A percentile compares a stretch with the other conserved stretches of the same genome.
These are phyloP conservation scores for Aselliscus stoliczkanus DNA, from an alignment of 2,797 vertebrate genomes.

Conservation along the genomic window DNA sequence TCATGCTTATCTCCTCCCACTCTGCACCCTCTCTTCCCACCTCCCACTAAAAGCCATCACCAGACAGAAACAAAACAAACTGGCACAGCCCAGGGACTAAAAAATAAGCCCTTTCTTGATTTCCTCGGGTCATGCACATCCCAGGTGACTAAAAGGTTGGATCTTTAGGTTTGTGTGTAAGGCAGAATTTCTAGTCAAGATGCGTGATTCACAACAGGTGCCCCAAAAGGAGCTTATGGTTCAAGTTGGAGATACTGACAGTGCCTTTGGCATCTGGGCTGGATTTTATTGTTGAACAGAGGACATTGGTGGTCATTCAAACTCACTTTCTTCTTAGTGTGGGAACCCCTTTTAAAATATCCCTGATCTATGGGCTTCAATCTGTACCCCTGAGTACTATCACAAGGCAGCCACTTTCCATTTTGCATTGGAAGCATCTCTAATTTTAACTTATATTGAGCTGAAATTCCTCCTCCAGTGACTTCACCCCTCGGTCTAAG, in stretches of 20 bases:
- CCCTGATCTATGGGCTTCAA: not conserved
- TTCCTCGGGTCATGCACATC: not conserved
- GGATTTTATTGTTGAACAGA: not conserved
- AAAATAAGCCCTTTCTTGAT: not conserved
- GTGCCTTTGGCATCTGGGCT: not conserved
- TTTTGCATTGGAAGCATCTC: not conserved
- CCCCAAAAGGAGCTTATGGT: not conserved
- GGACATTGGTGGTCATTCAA: not conserved
- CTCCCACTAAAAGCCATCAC: not conserved
- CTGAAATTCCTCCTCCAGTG: not conserved
- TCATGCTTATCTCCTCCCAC: not conserved
- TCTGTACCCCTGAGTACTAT: fast-evolving
- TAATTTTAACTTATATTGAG: not conserved
- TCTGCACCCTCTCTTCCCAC: not conserved
- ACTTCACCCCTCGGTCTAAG: too few relatives aligned
- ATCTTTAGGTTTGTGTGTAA: not conserved
- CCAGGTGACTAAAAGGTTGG: not conserved
- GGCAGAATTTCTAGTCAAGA: not conserved
- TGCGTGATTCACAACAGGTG: not conserved
- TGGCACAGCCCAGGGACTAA: too few relatives aligned
- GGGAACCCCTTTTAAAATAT: not conserved
- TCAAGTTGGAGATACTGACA: not conserved
- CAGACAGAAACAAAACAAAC: not conserved
- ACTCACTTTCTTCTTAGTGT: not conserved
- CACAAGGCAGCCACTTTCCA: not conserved